A percentile compares a stretch with the other conserved stretches of the same genome.
These are phyloP conservation scores for Hirtodrosophila alboralis DNA, from an alignment of 2,888 invertebrate genomes.

Conservation along the genomic window DNA sequence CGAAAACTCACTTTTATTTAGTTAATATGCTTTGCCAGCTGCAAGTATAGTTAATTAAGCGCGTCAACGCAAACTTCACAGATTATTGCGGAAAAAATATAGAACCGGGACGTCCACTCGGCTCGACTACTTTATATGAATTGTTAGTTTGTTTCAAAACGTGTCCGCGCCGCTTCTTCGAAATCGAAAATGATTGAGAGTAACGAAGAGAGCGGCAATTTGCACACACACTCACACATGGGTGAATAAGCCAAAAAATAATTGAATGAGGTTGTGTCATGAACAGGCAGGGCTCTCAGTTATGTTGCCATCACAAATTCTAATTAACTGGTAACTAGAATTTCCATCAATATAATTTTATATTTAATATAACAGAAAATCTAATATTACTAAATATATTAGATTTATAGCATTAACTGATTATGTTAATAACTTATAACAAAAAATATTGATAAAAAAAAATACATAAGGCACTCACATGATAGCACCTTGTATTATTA, in stretches of 20 bases:
- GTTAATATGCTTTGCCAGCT: constrained; percentile 25
- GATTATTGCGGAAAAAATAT: constrained; percentile 20
- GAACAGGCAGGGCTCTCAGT: too few species aligned
- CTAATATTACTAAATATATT: too few species aligned
- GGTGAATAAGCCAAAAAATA: neutral
- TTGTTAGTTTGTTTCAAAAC: constrained; percentile 40
- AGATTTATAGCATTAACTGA: too few species aligned
- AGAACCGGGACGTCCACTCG: constrained; percentile 39
- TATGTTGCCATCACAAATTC: too few species aligned
- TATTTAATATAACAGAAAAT: too few species aligned
- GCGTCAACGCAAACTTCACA: constrained; percentile 32
- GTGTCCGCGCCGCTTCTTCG: constrained; percentile 6
- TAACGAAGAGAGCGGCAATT: constrained; percentile 2
- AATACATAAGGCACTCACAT: too few species aligned
- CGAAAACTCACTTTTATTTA: constrained; percentile 50
- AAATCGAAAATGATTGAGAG: constrained; percentile 13
- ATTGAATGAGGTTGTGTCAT: too few species aligned
- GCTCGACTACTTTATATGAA: constrained; percentile 32
- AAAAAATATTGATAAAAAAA: too few species aligned
- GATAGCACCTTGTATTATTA: too few species aligned
- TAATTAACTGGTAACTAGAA: too few species aligned
- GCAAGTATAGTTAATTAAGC: constrained; percentile 28
- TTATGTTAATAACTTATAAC: too few species aligned
- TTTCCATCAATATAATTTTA: too few species aligned
- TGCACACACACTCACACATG: neutral